These are phyloP conservation scores for Megaceryle alcyon DNA, from an alignment of 2,797 vertebrate genomes.

Conservation along the genomic window DNA sequence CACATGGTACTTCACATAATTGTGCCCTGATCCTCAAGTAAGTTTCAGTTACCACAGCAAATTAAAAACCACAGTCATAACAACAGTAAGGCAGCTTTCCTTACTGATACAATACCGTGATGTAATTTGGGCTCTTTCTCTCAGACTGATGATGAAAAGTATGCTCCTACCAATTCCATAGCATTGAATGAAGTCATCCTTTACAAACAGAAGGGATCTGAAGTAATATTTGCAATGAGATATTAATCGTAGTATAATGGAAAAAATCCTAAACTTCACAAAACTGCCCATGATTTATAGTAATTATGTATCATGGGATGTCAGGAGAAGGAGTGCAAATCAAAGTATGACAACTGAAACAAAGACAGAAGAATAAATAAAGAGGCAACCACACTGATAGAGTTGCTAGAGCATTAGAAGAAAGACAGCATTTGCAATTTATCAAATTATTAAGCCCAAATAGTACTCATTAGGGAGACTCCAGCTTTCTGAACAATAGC, in stretches of 20 bases:
- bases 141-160: not conserved
- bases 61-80: not conserved
- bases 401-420: not conserved
- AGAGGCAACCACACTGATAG: not conserved
- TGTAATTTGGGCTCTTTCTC: not conserved
- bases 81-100: not conserved
- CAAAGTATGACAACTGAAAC: not conserved
- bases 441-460: not conserved
- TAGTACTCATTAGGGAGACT: not conserved
- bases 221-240: not conserved
- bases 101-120: not conserved
- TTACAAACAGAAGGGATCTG: not conserved
- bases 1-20: not conserved
- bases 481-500: not conserved
- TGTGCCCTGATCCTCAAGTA: not conserved
- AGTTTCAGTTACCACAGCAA: not conserved
- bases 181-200: not conserved
- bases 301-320: not conserved
- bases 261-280: not conserved
- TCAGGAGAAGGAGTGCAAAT: not conserved
- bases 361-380: conserved; percentile 13
- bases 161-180: not conserved
- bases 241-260: not conserved
- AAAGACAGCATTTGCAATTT: conserved; percentile 2
- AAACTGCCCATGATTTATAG: not conserved